These are phyloP conservation scores for Pseudolaguvia tuberculata DNA, from an alignment of 2,113 vertebrate genomes.

Conservation along the genomic window DNA sequence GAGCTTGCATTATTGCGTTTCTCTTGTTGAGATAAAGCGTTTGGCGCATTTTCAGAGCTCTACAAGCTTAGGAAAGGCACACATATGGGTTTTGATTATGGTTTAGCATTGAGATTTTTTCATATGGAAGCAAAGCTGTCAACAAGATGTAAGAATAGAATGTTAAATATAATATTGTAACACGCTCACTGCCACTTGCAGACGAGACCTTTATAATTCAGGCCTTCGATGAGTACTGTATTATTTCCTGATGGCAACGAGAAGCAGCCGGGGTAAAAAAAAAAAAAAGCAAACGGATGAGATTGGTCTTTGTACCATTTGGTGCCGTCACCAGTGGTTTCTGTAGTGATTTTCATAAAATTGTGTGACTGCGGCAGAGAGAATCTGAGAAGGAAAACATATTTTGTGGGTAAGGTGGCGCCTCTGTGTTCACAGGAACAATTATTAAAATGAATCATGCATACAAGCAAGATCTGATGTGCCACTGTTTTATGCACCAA, in stretches of 20 bases:
- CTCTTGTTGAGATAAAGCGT: no score
- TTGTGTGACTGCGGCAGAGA: slow-evolving; percentile 21
- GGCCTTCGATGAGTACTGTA: background rate
- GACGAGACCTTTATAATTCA: background rate
- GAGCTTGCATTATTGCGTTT: no score
- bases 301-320: slow-evolving; percentile 20
- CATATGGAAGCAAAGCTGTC: slow-evolving; percentile 15
- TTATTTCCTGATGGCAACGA: background rate
- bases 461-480: slow-evolving; percentile 11
- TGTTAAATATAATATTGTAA: slow-evolving; percentile 23
- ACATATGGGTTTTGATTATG: slow-evolving; percentile 16
- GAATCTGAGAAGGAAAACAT: slow-evolving; percentile 13
- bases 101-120: slow-evolving; percentile 32
- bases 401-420: slow-evolving; percentile 32
- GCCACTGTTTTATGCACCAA: background rate
- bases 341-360: slow-evolving; percentile 21
- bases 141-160: slow-evolving; percentile 38
- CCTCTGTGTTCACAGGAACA: slow-evolving; percentile 30
- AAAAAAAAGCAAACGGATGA: slow-evolving; percentile 7
- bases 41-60: no score
- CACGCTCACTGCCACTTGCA: slow-evolving; percentile 13
- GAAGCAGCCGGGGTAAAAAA: slow-evolving; percentile 13
- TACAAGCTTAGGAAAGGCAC: no score
- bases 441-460: slow-evolving; percentile 43
- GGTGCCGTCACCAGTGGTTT: slow-evolving; percentile 32